Percentiles rank a stretch among this genome's conserved stretches.
These are phyloP conservation scores for Meandrusa payeni DNA, from an alignment of 2,888 invertebrate species.

Conservation along the genomic window DNA sequence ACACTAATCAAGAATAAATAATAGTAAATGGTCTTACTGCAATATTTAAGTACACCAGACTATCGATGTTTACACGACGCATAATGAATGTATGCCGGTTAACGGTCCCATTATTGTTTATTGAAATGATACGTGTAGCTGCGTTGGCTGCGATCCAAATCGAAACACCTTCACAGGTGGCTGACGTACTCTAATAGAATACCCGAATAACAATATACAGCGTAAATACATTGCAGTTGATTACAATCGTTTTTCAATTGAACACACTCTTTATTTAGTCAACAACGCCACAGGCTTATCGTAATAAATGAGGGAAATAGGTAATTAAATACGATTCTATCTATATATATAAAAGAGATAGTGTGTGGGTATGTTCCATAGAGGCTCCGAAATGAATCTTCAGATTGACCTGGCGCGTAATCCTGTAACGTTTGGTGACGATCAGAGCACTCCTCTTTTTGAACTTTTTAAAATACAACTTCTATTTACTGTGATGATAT, in stretches of 20 bases:
- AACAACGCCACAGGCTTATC: not conserved
- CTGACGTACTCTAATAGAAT: constrained; percentile 40
- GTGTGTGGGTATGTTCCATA: no score
- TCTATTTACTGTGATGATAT: no score
- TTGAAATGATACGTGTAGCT: constrained; percentile 52
- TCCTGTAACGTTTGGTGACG: no score
- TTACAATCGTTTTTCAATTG: constrained; percentile 50
- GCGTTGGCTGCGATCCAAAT: constrained; percentile 53
- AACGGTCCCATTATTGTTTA: constrained; percentile 63
- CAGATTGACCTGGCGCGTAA: no score
- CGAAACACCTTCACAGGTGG: constrained; percentile 61
- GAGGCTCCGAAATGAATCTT: no score
- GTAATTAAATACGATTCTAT: not conserved
- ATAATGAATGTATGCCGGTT: constrained; percentile 44
- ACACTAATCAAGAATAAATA: no score
- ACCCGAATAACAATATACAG: constrained; percentile 30
- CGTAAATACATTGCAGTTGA: constrained; percentile 21
- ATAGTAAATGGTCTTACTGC: no score
- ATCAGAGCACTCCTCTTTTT: no score
- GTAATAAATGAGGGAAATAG: constrained; percentile 2
- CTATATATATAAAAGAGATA: not conserved
- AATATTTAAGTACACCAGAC: no score
- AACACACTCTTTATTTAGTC: constrained; percentile 48
- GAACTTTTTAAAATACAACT: no score
- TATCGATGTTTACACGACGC: not conserved